Evolutionary conservation across 2,797 vertebrate genomes (phyloP).

Genomic region (Neosilurus mollespiculum): DNA sequence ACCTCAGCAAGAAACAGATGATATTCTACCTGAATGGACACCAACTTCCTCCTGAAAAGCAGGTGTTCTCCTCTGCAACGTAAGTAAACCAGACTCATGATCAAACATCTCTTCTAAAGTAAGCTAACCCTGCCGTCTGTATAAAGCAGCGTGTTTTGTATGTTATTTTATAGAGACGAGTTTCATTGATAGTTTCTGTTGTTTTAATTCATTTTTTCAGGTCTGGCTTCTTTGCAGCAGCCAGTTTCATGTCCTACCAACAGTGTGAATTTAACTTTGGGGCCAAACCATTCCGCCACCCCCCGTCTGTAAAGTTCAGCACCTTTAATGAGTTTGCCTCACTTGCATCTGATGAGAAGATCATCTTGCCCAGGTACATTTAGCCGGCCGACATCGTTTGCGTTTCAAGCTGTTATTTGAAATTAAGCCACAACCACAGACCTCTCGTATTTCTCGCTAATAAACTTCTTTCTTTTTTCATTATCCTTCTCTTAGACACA

Average conservation of each 20-base stretch:
- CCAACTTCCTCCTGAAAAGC: slow-evolving; percentile 95
- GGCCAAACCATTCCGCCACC: slow-evolving; percentile 94
- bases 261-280: slow-evolving; percentile 99
- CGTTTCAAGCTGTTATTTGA: not conserved
- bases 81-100: slow-evolving; percentile 68
- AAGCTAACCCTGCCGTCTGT: not conserved
- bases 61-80: slow-evolving; percentile 97
- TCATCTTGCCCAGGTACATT: slow-evolving; percentile 93
- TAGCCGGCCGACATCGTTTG: not conserved
- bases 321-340: slow-evolving; percentile 98
- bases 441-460: not conserved
- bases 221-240: slow-evolving; percentile 97
- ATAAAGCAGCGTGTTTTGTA: not conserved
- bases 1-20: slow-evolving; percentile 98
- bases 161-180: not conserved
- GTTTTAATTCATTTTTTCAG: slow-evolving; percentile 62
- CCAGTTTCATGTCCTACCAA: slow-evolving; percentile 99
- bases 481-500: slow-evolving; percentile 63
- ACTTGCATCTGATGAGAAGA: slow-evolving; percentile 91
- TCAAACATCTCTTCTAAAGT: not conserved
- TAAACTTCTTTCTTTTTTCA: not conserved
- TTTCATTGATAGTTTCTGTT: not conserved
- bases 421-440: not conserved
- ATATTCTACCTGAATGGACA: slow-evolving; percentile 97
- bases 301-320: slow-evolving; percentile 91